phyloP scores from a whole-genome alignment of 2,888 invertebrate genomes.

The Urechis unicinctus region DNA sequence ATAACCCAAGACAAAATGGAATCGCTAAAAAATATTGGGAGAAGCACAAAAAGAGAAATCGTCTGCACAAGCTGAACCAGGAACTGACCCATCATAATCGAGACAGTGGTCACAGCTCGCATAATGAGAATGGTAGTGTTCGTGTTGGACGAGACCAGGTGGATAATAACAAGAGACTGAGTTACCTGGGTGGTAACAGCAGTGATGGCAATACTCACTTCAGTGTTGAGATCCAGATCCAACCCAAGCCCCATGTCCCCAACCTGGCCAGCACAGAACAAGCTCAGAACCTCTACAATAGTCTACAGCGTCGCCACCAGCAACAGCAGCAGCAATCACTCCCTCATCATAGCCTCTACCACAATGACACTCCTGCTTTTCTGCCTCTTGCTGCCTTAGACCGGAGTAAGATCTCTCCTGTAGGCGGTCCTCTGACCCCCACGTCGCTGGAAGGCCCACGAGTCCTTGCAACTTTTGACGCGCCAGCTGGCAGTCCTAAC shows the following conservation, averaged over 20 bases:
- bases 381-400: too few relatives aligned
- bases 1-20: constrained; percentile 88
- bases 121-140: constrained; percentile 4
- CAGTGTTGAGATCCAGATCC: constrained; percentile 37
- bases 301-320: too few relatives aligned
- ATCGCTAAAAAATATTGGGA: constrained; percentile 89
- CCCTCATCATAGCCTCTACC: neutral
- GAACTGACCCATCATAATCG: constrained; percentile 25
- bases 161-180: too few relatives aligned
- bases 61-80: constrained; percentile 36
- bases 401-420: neutral
- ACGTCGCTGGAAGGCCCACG: neutral
- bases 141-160: constrained; percentile 24
- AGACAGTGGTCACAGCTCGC: constrained; percentile 20
- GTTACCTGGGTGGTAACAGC: too few relatives aligned
- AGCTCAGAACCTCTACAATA: neutral
- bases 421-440: neutral
- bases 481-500: neutral
- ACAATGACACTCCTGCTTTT: neutral
- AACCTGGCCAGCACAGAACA: neutral
- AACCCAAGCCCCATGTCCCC: constrained; percentile 15
- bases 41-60: constrained; percentile 53
- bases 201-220: constrained; percentile 33
- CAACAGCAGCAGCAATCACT: too few relatives aligned
- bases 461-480: neutral